A percentile compares a stretch with the other conserved stretches of the same genome.
Conservation (phyloP, 2,113 vertebrate species). For the Beaufortia kweichowensis region DNA sequence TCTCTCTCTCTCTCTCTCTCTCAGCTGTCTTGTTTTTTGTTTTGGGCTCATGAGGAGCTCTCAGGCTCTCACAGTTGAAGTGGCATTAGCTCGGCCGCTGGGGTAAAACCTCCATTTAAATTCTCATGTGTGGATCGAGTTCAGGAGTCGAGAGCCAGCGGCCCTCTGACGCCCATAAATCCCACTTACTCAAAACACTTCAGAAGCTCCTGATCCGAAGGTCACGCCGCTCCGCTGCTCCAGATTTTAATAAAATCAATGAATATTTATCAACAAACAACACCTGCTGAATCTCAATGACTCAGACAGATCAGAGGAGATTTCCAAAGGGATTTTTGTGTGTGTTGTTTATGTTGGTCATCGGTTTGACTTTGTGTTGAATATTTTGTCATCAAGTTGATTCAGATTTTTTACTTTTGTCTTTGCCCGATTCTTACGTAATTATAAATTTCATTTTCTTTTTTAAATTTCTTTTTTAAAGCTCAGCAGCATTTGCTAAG, state of each 20-base stretch:
- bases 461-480: too few relatives aligned
- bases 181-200: conserved; percentile 56
- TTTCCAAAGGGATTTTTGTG: not conserved
- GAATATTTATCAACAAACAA: conserved; percentile 72
- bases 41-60: conserved; percentile 37
- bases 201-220: conserved; percentile 61
- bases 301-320: not conserved
- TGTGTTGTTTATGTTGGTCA: too few relatives aligned
- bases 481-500: too few relatives aligned
- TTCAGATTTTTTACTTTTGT: too few relatives aligned
- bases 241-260: conserved; percentile 76
- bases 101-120: conserved; percentile 63
- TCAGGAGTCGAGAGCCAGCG: conserved; percentile 58
- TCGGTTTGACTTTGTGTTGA: too few relatives aligned
- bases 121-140: conserved; percentile 50
- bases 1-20: too few relatives aligned
- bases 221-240: conserved; percentile 69
- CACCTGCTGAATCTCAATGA: conserved; percentile 64
- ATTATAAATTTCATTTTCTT: too few relatives aligned
- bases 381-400: too few relatives aligned
- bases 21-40: too few relatives aligned
- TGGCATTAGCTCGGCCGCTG: conserved; percentile 45
- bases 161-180: conserved; percentile 47
- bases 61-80: not conserved
- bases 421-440: too few relatives aligned